These are phyloP conservation scores for Siniperca chuatsi DNA, from an alignment of 2,113 vertebrate species.

Conservation along the genomic window DNA sequence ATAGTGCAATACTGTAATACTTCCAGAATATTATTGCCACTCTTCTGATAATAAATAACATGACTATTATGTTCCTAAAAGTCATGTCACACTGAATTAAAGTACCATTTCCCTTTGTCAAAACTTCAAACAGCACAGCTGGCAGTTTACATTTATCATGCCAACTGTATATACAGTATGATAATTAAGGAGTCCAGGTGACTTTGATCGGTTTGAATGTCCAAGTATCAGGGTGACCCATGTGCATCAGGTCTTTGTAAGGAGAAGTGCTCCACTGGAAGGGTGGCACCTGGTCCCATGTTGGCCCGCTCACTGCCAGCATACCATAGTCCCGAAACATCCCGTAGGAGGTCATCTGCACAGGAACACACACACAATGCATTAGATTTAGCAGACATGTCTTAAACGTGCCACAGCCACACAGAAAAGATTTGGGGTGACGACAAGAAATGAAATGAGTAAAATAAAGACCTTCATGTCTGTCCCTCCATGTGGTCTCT, in stretches of 20 bases:
- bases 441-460: not conserved
- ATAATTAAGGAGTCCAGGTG: conserved; percentile 85
- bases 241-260: conserved; percentile 86
- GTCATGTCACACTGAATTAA: not conserved
- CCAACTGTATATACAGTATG: not conserved
- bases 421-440: not conserved
- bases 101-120: conserved; percentile 57
- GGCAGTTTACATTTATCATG: not conserved
- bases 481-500: conserved; percentile 92
- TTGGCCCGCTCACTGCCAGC: conserved; percentile 89
- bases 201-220: conserved; percentile 88
- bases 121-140: conserved; percentile 16
- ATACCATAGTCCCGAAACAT: conserved; percentile 85
- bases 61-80: not conserved
- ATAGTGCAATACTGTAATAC: conserved; percentile 6
- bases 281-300: conserved; percentile 91
- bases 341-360: conserved; percentile 88
- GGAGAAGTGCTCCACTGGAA: conserved; percentile 95
- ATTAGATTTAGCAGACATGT: conserved; percentile 12
- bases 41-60: conserved; percentile 5
- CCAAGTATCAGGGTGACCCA: conserved; percentile 96
- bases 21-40: not conserved
- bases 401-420: not conserved
- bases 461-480: conserved; percentile 90
- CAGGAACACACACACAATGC: conserved; percentile 20